Evolutionary conservation across 2,797 vertebrate genomes (phyloP).

Genomic region (Sciurus carolinensis): DNA sequence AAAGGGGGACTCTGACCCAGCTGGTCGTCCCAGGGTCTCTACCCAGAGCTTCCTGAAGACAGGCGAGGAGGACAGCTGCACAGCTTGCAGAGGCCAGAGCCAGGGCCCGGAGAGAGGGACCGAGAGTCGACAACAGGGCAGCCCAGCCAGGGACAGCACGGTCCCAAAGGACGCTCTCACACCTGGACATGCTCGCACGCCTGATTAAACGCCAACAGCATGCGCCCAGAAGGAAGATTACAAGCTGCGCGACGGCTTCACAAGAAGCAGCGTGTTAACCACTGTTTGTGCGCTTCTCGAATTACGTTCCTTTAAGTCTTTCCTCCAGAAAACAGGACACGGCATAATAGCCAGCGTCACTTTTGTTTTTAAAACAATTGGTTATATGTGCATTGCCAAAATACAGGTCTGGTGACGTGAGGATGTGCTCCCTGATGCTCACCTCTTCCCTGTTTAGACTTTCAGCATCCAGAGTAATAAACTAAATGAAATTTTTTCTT

Average conservation of each 20-base stretch:
- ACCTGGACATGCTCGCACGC: conserved; percentile 86
- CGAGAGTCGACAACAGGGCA: conserved; percentile 63
- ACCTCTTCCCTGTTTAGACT: not conserved
- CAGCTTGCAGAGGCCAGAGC: conserved; percentile 66
- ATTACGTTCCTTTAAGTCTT: conserved; percentile 87
- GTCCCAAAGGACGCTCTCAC: conserved; percentile 83
- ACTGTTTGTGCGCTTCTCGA: conserved; percentile 85
- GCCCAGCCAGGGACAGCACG: conserved; percentile 84
- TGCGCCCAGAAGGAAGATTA: conserved; percentile 86
- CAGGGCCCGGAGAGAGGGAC: conserved; percentile 9
- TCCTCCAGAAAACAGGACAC: conserved; percentile 85
- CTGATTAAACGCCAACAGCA: conserved; percentile 87
- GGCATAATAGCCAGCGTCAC: conserved; percentile 84
- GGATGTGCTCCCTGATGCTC: fast-evolving
- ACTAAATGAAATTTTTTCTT: not conserved
- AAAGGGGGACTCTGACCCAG: not conserved
- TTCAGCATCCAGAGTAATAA: not conserved
- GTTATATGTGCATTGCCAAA: conserved; percentile 81
- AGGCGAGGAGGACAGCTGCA: conserved; percentile 75
- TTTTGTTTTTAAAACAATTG: conserved; percentile 87
- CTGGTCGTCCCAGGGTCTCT: not conserved
- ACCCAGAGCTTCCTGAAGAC: conserved; percentile 67
- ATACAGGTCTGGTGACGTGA: conserved; percentile 62
- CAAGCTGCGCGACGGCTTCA: conserved; percentile 87
- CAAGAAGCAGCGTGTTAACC: conserved; percentile 86